These are phyloP conservation scores for Alcis repandata DNA, from an alignment of 2,888 invertebrate species.

Conservation along the genomic window DNA sequence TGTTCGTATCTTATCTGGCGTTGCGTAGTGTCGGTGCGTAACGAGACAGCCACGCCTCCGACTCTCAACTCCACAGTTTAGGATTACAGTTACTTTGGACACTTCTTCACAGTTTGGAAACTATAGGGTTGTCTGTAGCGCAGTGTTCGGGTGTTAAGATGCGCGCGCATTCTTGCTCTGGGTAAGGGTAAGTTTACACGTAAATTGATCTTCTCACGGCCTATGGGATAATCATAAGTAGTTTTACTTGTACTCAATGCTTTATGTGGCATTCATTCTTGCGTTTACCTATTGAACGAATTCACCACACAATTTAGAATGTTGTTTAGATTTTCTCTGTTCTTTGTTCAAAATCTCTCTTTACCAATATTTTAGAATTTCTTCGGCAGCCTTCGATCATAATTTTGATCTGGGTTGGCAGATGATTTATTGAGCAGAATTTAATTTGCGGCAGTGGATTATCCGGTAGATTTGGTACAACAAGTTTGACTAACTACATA, in stretches of 20 bases:
- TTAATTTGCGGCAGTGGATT: too few species aligned
- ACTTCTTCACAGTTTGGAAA: conserved; percentile 64
- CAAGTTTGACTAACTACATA: too few species aligned
- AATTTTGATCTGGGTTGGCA: background rate
- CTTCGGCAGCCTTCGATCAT: background rate
- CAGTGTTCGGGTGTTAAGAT: conserved; percentile 60
- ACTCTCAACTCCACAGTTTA: conserved; percentile 44
- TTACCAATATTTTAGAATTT: background rate
- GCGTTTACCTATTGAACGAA: too few species aligned
- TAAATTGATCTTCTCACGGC: conserved; percentile 45
- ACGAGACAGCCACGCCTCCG: conserved; percentile 78
- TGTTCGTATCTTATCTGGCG: conserved; percentile 69
- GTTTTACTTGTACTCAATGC: background rate
- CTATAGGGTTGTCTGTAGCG: conserved; percentile 20
- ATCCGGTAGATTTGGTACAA: too few species aligned
- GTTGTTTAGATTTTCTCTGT: too few species aligned
- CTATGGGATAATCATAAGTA: conserved; percentile 12
- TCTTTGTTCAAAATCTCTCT: too few species aligned
- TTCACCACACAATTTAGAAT: too few species aligned
- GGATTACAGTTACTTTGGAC: conserved; percentile 19
- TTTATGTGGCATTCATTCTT: background rate
- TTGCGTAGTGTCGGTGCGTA: conserved; percentile 79
- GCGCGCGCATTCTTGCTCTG: conserved; percentile 79
- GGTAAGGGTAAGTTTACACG: conserved; percentile 74
- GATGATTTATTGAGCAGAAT: too few species aligned